Evolutionary conservation across 2,113 vertebrate genomes (phyloP), one percentile per base, ranked within the genome.

Genomic region (Xiphophorus hellerii): DNA sequence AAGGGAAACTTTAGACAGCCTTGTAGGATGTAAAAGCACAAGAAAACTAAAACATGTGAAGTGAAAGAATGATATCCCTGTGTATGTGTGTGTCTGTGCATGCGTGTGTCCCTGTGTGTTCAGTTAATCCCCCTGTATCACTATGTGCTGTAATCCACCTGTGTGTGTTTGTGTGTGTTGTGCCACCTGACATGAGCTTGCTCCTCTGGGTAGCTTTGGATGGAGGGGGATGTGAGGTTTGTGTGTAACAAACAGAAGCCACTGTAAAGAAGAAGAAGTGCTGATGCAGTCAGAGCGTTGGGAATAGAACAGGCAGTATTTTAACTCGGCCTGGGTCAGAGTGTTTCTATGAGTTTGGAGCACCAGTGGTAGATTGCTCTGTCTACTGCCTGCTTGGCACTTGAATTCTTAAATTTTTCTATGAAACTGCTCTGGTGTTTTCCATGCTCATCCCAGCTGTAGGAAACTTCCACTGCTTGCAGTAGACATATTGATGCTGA

Each of bases 91-190:
- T 62, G n/a, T 44, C 20, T 68, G 35, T 75, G 74, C 3, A 8
- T 75, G 74, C 63, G 81, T 80, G 68, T 58, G 66, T 67, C 51
- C 8, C 42, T 66, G 78, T 80, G 68, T 48, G 66, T 67, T 64
- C 17, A 61, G 74, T 84, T 87, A 88, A 88, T 88, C 87, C 81
- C 70, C 66, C 80, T 72, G 51, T 77, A 48, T 80, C 66, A 76
- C 62, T 81, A 54, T 54, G 79, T 73, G 69, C 72, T 69, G 62
- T 88, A 90, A 90, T 90, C 87, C 81, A 71, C 76, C 76, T 78
- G 71, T 78, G 66, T 76, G 86, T 69, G 73, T 67, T 76, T 70
- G 75, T 69, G 48, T 4, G 44, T 62, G 77, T 77, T 48, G 74
- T 31, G 58, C 69, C 72, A 78, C 76, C 65, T 83, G 80, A 86